phyloP scores from a whole-genome alignment of 2,888 invertebrate species.

The Hyposoter dolosus region DNA sequence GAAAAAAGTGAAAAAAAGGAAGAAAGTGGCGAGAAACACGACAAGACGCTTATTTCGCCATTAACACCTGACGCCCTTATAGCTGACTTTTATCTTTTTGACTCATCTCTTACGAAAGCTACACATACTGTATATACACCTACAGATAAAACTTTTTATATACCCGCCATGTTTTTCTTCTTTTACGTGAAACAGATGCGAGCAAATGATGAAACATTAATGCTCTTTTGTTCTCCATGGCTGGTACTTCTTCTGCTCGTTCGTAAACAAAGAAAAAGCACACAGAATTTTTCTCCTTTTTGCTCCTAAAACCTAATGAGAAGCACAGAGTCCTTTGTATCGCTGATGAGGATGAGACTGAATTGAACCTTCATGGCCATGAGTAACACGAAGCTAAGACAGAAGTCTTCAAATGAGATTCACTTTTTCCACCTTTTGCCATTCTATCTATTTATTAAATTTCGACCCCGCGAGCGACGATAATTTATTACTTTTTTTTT shows the following conservation, averaged over 20 bases:
- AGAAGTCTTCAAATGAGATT: constrained; percentile 28
- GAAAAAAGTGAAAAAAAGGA: constrained; percentile 47
- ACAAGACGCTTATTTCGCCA: constrained; percentile 62
- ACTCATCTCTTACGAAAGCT: constrained; percentile 26
- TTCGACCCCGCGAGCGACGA: background rate
- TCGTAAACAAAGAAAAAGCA: background rate
- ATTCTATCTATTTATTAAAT: constrained; percentile 7
- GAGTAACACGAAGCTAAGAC: constrained; percentile 33
- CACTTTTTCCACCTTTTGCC: constrained; percentile 22
- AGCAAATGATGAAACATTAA: constrained; percentile 68
- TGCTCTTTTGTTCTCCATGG: constrained; percentile 51
- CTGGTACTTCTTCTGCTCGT: constrained; percentile 12
- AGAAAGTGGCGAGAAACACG: constrained; percentile 29
- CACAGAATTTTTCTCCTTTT: background rate
- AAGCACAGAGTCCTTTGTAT: constrained; percentile 45
- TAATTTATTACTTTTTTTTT: background rate
- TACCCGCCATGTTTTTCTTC: constrained; percentile 14
- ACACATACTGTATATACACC: background rate
- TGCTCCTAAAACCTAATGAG: constrained; percentile 15
- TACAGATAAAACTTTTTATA: background rate
- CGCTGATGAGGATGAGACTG: constrained; percentile 44
- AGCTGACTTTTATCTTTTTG: constrained; percentile 32
- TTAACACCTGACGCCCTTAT: constrained; percentile 66
- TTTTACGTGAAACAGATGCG: constrained; percentile 29
- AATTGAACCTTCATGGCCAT: constrained; percentile 48